Evolutionary conservation across 2,113 vertebrate species (phyloP).

Genomic region (Calyptomena viridis): DNA sequence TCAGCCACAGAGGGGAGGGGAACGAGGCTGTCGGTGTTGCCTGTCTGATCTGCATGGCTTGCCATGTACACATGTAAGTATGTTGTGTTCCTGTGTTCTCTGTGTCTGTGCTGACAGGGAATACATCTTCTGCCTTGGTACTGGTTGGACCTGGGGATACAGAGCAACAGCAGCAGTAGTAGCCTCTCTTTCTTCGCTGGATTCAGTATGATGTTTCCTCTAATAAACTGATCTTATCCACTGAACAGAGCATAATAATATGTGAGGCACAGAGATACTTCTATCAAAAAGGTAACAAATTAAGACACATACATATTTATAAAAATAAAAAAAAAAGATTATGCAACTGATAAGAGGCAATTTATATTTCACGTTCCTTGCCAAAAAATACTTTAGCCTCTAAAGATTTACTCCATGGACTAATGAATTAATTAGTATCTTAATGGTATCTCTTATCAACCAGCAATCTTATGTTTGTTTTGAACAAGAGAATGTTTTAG

Average conservation of each 20-base stretch:
- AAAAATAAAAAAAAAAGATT: neutral
- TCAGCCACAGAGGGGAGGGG: neutral
- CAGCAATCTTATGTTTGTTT: neutral
- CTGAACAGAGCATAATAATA: neutral
- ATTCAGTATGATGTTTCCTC: neutral
- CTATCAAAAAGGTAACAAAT: neutral
- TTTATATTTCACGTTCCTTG: neutral
- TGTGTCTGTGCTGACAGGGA: neutral
- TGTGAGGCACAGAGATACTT: neutral
- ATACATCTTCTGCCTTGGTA: neutral
- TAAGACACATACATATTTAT: neutral
- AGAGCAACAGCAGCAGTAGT: neutral
- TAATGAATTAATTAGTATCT: neutral
- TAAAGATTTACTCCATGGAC: neutral
- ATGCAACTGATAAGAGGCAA: neutral
- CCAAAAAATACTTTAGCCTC: neutral
- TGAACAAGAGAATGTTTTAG: neutral
- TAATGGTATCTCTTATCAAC: neutral
- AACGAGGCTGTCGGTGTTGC: fast-evolving
- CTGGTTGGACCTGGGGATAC: neutral
- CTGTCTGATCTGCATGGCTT: neutral
- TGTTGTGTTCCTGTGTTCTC: neutral
- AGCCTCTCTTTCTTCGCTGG: neutral
- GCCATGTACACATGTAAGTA: neutral
- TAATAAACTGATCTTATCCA: neutral